Evolutionary conservation across 2,888 invertebrate species (phyloP).

Genomic region (Sicus ferrugineus): DNA sequence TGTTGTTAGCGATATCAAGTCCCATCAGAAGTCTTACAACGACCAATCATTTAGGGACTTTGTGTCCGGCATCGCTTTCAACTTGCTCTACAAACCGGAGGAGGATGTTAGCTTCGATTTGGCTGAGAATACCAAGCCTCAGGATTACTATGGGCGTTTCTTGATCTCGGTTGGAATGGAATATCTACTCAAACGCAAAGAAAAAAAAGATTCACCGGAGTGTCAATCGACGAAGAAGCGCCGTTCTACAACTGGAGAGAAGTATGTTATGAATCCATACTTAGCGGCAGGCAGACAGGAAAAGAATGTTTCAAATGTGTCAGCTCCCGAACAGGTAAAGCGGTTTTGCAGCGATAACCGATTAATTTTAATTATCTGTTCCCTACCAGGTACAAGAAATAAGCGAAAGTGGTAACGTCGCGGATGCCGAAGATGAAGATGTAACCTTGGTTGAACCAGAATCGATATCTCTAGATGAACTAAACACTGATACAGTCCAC

Average conservation of each 20-base stretch:
- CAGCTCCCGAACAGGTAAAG: slow-evolving; percentile 43
- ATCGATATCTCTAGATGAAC: slow-evolving; percentile 14
- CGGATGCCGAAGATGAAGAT: slow-evolving; percentile 10
- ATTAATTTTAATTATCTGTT: not conserved
- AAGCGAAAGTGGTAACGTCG: slow-evolving; percentile 42
- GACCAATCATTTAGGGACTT: slow-evolving; percentile 47
- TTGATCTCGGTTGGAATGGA: slow-evolving; percentile 53
- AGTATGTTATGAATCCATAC: slow-evolving; percentile 47
- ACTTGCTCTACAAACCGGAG: slow-evolving; percentile 51
- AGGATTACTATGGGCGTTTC: slow-evolving; percentile 58
- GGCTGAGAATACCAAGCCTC: slow-evolving; percentile 43
- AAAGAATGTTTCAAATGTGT: not conserved
- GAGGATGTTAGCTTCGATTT: slow-evolving; percentile 48
- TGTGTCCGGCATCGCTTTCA: slow-evolving; percentile 43
- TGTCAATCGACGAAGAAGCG: slow-evolving; percentile 26
- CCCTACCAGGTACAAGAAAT: slow-evolving; percentile 44
- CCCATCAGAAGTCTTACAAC: slow-evolving; percentile 59
- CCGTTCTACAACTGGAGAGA: slow-evolving; percentile 30
- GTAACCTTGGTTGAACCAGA: slow-evolving; percentile 8
- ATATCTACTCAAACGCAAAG: slow-evolving; percentile 44
- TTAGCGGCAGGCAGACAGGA: slow-evolving; percentile 34
- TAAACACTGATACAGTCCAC: slow-evolving; percentile 4
- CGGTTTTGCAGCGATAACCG: not conserved
- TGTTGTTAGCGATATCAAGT: slow-evolving; percentile 50
- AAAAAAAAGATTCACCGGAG: slow-evolving; percentile 8